Conservation (phyloP, 2,888 invertebrate species). For the Shargacucullia verbasci region DNA sequence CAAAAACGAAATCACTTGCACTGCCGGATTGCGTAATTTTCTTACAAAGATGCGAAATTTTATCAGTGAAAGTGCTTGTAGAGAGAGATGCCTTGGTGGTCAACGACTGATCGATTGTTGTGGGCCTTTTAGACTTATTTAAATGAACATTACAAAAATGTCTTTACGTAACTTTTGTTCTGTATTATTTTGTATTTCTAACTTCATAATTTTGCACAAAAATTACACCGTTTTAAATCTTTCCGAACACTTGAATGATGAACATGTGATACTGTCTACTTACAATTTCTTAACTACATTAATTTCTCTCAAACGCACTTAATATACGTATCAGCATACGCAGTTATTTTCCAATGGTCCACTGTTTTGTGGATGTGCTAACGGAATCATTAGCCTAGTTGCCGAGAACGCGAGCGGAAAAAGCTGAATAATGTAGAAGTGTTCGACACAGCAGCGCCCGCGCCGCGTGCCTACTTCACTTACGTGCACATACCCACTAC, state of each 20-base stretch:
- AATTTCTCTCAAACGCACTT: slow-evolving; percentile 57
- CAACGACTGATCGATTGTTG: slow-evolving; percentile 54
- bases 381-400: slow-evolving; percentile 87
- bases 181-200: not conserved
- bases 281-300: slow-evolving; percentile 29
- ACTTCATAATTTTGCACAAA: no score
- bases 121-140: slow-evolving; percentile 13
- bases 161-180: slow-evolving; percentile 7
- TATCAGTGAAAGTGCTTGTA: slow-evolving; percentile 80
- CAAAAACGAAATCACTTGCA: slow-evolving; percentile 70
- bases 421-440: slow-evolving; percentile 81
- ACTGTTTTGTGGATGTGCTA: slow-evolving; percentile 85
- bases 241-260: not conserved
- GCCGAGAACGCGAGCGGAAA: slow-evolving; percentile 79
- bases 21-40: slow-evolving; percentile 72
- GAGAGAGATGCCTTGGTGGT: slow-evolving; percentile 68
- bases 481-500: slow-evolving; percentile 42
- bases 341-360: slow-evolving; percentile 81
- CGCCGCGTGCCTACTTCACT: slow-evolving; percentile 55
- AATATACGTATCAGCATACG: slow-evolving; percentile 65
- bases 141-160: slow-evolving; percentile 14
- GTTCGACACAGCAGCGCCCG: slow-evolving; percentile 57
- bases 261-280: not conserved
- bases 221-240: no score
- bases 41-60: slow-evolving; percentile 71